Evolutionary conservation across 2,888 invertebrate genomes (phyloP), one percentile per base, ranked within the genome.

Genomic region (Catocala sponsa): DNA sequence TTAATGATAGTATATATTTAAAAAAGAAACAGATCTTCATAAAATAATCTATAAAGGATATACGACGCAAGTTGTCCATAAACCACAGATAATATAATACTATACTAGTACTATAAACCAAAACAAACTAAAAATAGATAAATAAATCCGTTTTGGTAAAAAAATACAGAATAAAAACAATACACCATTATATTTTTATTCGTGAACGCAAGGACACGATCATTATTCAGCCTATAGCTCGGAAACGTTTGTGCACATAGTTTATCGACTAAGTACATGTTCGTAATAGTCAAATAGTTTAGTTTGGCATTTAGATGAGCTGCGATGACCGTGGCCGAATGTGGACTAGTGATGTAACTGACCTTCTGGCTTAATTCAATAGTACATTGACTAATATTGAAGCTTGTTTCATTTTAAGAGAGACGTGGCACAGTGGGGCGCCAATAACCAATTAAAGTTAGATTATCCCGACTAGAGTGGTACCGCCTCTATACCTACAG

Each of bases 281-380:
- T 68, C 63, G 59, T 51, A 76, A 74, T 81, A 53, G 51, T 56
- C 51, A 76, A 76, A 60, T 66, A 58, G 42, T 60, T 55, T 64
- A 63, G 63, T 69, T 74, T 66, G 63, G 68, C 55, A 68, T 74
- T 60, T 58, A 68, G 72, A 73, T 75, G 71, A 50, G 54, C 67
- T 61, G 48, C 59, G 15, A 6, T 72, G 79, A 76, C 85, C 85
- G 65, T 60, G 62, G 49, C 59, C 51, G 41, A 71, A 76, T 68
- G 62, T 58, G 56, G 41, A 6, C 55, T 42, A 75, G 66, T 84
- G 82, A 85, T 74, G 81, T 78, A 79, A 84, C 63, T 74, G 70
- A 81, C 86, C 84, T 84, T 85, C 78, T 44, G n/a, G 53, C 46
- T 54, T 65, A 53, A 43, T 48, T 67, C 60, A 65, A 68, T 68